A percentile compares a stretch with the other conserved stretches of the same genome.
These are phyloP conservation scores for Pachypeltis micranthus DNA, from an alignment of 1,140 invertebrate species.

Conservation along the genomic window DNA sequence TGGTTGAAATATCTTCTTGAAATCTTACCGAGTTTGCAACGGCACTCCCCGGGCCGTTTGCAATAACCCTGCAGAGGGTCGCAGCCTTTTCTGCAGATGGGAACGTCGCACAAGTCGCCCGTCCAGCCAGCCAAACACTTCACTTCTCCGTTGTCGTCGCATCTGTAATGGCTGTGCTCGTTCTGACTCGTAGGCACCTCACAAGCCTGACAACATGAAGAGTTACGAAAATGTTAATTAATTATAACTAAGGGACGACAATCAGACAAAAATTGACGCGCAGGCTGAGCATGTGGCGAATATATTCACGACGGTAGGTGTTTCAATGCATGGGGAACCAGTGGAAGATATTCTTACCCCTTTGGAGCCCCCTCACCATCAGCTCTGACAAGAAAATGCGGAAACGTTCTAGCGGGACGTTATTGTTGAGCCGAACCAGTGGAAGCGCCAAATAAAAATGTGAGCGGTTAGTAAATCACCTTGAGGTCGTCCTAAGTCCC, in stretches of 20 bases:
- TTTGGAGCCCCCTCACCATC: background rate
- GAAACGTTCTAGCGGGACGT: background rate
- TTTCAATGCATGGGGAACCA: no score
- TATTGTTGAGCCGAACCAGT: background rate
- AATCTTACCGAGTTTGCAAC: slow-evolving; percentile 53
- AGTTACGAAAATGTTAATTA: slow-evolving; percentile 18
- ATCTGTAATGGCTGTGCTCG: slow-evolving; percentile 82
- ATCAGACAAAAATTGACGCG: slow-evolving; percentile 9
- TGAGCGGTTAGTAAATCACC: no score
- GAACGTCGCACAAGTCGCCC: slow-evolving; percentile 82
- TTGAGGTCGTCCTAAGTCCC: no score
- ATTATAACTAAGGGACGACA: slow-evolving; percentile 16
- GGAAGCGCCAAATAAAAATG: no score
- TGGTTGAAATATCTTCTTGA: background rate
- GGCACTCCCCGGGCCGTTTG: slow-evolving; percentile 68
- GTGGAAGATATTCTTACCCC: background rate
- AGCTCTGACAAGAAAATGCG: background rate
- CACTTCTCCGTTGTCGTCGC: slow-evolving; percentile 80
- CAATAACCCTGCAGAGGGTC: slow-evolving; percentile 89
- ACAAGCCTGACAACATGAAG: slow-evolving; percentile 47
- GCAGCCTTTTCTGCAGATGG: slow-evolving; percentile 80
- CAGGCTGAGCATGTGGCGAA: background rate
- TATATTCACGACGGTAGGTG: no score
- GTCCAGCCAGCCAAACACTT: slow-evolving; percentile 85
- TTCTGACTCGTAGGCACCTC: slow-evolving; percentile 73